These are phyloP conservation scores for Acestrorhynchus altus DNA, from an alignment of 2,797 vertebrate genomes.

Conservation along the genomic window DNA sequence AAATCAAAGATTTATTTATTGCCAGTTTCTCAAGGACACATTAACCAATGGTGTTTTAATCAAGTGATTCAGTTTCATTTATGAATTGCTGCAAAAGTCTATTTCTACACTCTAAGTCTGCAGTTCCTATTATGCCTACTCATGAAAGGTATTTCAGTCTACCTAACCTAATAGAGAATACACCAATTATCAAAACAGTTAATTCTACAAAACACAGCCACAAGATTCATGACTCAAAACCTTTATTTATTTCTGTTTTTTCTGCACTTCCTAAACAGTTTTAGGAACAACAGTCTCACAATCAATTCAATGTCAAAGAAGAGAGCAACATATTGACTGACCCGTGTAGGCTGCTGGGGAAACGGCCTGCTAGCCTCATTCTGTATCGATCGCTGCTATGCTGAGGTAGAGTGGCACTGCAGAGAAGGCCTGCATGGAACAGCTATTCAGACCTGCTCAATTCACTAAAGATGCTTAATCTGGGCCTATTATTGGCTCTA, in stretches of 20 bases:
- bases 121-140: neutral
- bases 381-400: conserved; percentile 62
- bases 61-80: neutral
- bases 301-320: conserved; percentile 65
- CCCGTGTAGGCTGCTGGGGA: conserved; percentile 59
- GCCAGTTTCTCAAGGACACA: neutral
- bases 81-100: neutral
- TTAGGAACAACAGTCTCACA: conserved; percentile 52
- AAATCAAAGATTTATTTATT: too few species aligned
- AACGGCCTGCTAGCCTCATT: conserved; percentile 57
- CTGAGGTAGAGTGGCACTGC: conserved; percentile 59
- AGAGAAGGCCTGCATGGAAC: conserved; percentile 52
- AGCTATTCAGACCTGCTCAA: conserved; percentile 51
- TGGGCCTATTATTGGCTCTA: conserved; percentile 36
- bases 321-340: conserved; percentile 68
- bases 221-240: neutral
- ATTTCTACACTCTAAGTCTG: too few species aligned
- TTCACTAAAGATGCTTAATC: conserved; percentile 48
- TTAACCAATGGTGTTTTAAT: neutral
- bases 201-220: neutral
- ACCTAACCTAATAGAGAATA: neutral
- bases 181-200: neutral
- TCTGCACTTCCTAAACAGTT: conserved; percentile 54
- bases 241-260: conserved; percentile 42
- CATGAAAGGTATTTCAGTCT: neutral